Evolutionary conservation across 1,140 invertebrate species (phyloP), one percentile per base, ranked within the genome.

Genomic region (Leptestheria dahalacensis): DNA sequence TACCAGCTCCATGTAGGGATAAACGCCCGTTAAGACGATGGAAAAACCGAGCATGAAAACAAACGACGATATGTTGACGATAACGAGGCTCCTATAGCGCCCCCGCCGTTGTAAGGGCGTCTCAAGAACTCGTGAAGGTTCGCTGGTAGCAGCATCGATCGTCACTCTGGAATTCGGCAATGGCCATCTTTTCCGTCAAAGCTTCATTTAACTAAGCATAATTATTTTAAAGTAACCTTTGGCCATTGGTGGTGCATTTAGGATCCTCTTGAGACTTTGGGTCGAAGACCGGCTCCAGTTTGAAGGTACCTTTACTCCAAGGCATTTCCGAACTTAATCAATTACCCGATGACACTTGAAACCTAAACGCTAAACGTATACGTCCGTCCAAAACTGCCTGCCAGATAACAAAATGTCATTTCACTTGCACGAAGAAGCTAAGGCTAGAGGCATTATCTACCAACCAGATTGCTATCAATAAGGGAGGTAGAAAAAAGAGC

Each of bases 1-100:
- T 76, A 92, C 88, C 77, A 87, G 84, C 69, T 85, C 79, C 25
- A 94, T 77, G 71, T 87, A 93, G 3, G 90, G 90, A 85, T 86
- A 93, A 28, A 93, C 81, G 54, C 88, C 89, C 1, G 90, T 91
- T 41, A 93, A 75, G 64, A 90, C 82, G 61, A 93, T 89, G 69
- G 88, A 91, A 72, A 92, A 92, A 11, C 86, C 88, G 10, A 93
- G 76, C 2, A 87, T 86, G 79, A 91, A 90, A 29, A 92, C 76
- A 72, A 93, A 93, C 82, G 91, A 90, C n/a, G 88, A 91, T 66
- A 89, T 86, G 71, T 93, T 92, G 67, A 92, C 86, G 23, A 88
- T 78, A 60, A 83, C 79, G 56, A 93, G 79, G 46, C 88, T 91
- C 60, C 77, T 77, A 82, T 85, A 88, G 74, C 88, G 74, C 67